Evolutionary conservation across 2,888 invertebrate species (phyloP).

Genomic region (Pristionchus mayeri): DNA sequence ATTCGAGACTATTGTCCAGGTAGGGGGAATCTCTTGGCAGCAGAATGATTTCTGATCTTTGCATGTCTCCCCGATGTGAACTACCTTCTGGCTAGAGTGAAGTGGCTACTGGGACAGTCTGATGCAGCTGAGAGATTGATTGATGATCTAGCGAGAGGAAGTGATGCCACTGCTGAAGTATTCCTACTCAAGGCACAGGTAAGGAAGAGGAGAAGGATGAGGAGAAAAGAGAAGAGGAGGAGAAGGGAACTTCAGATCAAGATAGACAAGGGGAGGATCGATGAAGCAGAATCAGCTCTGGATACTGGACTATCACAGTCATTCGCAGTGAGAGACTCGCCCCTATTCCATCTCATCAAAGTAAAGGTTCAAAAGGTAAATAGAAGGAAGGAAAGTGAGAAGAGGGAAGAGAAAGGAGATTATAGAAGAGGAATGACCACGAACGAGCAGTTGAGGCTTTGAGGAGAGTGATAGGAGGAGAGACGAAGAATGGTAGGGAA

Average conservation of each 20-base stretch:
- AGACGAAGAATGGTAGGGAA: constrained; percentile 59
- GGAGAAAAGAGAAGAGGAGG: background rate
- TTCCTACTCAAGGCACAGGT: constrained; percentile 86
- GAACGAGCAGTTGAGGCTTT: constrained; percentile 34
- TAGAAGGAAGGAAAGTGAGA: constrained; percentile 75
- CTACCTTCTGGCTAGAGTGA: constrained; percentile 86
- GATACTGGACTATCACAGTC: constrained; percentile 87
- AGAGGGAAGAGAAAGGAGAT: background rate
- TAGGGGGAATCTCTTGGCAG: background rate
- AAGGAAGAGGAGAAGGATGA: background rate
- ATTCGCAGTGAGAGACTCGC: constrained; percentile 91
- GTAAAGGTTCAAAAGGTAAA: constrained; percentile 88
- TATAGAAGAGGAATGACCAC: constrained; percentile 30
- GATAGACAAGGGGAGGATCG: constrained; percentile 65
- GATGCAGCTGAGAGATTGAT: constrained; percentile 84
- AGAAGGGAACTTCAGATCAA: constrained; percentile 58
- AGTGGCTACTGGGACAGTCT: constrained; percentile 85
- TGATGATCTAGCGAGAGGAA: constrained; percentile 84
- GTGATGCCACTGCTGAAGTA: constrained; percentile 87
- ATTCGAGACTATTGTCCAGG: constrained; percentile 89
- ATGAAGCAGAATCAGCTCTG: constrained; percentile 61
- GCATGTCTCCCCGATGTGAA: constrained; percentile 79
- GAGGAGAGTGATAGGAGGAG: constrained; percentile 82
- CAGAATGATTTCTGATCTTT: background rate
- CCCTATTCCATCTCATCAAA: constrained; percentile 89